These are phyloP conservation scores for Polyommatus icarus DNA, from an alignment of 2,888 invertebrate genomes.

Conservation along the genomic window DNA sequence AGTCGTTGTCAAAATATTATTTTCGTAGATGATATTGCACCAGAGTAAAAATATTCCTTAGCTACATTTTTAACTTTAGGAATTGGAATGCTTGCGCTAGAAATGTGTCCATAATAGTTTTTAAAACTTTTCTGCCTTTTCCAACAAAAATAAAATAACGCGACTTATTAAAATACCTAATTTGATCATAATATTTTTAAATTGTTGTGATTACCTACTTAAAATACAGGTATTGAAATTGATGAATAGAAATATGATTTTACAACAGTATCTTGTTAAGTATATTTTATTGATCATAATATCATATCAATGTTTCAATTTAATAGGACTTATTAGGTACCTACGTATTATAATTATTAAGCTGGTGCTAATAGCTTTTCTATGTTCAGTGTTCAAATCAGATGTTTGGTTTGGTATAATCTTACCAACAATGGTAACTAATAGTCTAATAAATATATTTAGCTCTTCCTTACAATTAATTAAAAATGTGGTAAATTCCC, in stretches of 20 bases:
- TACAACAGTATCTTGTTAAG: neutral
- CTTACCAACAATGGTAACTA: neutral
- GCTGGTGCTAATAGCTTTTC: neutral
- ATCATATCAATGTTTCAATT: too few relatives aligned
- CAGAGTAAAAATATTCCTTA: neutral
- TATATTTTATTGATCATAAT: neutral
- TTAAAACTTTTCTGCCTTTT: too few relatives aligned
- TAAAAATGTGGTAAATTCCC: neutral
- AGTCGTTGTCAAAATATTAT: constrained; percentile 4
- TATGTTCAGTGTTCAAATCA: neutral
- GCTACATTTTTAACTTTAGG: neutral
- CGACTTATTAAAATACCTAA: too few relatives aligned
- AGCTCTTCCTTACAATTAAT: neutral
- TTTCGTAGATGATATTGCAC: neutral
- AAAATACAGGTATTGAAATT: neutral
- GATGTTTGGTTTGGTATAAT: neutral
- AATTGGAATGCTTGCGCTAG: neutral
- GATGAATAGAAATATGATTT: neutral
- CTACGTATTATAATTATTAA: neutral
- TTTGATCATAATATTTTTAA: too few relatives aligned
- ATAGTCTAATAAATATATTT: neutral
- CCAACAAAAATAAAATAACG: neutral
- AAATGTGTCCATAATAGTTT: too few relatives aligned
- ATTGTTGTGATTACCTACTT: neutral
- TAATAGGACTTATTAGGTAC: too few relatives aligned